These are phyloP conservation scores for Neodiprion fabricii DNA, from an alignment of 1,140 invertebrate species.

Conservation along the genomic window DNA sequence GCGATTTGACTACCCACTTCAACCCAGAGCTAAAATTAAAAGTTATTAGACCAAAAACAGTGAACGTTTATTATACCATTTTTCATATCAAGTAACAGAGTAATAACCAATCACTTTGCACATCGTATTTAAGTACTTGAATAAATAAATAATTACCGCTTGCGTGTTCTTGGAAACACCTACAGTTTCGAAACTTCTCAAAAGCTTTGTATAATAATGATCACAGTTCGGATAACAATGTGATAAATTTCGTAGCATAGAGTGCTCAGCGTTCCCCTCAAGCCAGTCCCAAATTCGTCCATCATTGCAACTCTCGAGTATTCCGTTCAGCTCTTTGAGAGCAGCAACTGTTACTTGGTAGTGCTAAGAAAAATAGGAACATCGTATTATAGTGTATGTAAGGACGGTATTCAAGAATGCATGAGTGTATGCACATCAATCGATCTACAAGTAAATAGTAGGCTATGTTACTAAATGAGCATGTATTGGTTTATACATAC, in stretches of 20 bases:
- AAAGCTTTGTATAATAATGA: not conserved
- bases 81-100: no score
- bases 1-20: slow-evolving; percentile 45
- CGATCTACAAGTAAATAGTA: no score
- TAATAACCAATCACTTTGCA: no score
- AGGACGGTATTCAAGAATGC: no score
- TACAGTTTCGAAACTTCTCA: not conserved
- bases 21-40: slow-evolving; percentile 34
- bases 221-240: not conserved
- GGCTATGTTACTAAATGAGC: no score
- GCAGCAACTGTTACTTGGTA: slow-evolving; percentile 40
- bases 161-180: not conserved
- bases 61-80: no score
- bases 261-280: slow-evolving; percentile 18
- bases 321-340: slow-evolving; percentile 32
- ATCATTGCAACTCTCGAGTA: slow-evolving; percentile 20
- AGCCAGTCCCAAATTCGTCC: slow-evolving; percentile 37
- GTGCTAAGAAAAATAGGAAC: slow-evolving; percentile 25
- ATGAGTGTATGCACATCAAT: no score
- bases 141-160: not conserved
- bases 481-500: slow-evolving; percentile 19
- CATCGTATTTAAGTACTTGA: no score
- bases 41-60: not conserved
- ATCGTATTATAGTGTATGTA: not conserved
- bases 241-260: not conserved